These are phyloP conservation scores for cat (Felis catus) DNA, from an alignment of 2,113 vertebrate genomes.

Conservation along the genomic window DNA sequence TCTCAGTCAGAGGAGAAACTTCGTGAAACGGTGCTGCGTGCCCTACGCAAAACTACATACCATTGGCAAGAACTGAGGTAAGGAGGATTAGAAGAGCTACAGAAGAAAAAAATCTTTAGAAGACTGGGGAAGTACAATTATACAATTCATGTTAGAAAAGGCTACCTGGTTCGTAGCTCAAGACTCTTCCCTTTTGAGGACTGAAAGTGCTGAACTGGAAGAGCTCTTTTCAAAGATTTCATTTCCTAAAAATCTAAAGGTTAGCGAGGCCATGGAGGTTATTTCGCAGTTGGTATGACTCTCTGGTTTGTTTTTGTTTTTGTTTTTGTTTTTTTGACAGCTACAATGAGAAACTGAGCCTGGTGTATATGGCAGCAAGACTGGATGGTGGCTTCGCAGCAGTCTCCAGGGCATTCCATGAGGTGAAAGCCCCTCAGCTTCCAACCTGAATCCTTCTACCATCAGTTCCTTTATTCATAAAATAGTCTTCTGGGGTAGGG, in stretches of 20 bases:
- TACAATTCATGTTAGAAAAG: neutral
- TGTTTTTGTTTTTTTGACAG: conserved; percentile 75
- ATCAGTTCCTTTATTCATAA: conserved; percentile 12
- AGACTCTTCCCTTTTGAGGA: neutral
- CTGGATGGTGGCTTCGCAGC: conserved; percentile 91
- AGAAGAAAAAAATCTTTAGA: neutral
- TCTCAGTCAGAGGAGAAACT: conserved; percentile 78
- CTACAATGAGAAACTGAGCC: conserved; percentile 85
- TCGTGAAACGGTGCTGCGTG: conserved; percentile 83
- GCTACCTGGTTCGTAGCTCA: neutral
- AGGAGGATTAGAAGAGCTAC: neutral
- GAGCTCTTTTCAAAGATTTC: neutral
- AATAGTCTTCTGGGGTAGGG: neutral
- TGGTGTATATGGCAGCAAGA: conserved; percentile 90
- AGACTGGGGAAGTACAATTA: neutral
- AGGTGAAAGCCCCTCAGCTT: conserved; percentile 82
- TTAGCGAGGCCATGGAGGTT: neutral
- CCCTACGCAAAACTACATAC: conserved; percentile 88
- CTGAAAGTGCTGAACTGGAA: neutral
- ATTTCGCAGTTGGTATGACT: neutral
- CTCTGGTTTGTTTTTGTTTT: neutral
- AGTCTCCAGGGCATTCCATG: conserved; percentile 88
- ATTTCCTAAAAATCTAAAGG: neutral
- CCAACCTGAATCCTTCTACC: neutral
- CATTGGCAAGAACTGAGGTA: conserved; percentile 90